Base-by-base conservation (phyloP, 2,113 vertebrate species). In the Limanda limanda region DNA sequence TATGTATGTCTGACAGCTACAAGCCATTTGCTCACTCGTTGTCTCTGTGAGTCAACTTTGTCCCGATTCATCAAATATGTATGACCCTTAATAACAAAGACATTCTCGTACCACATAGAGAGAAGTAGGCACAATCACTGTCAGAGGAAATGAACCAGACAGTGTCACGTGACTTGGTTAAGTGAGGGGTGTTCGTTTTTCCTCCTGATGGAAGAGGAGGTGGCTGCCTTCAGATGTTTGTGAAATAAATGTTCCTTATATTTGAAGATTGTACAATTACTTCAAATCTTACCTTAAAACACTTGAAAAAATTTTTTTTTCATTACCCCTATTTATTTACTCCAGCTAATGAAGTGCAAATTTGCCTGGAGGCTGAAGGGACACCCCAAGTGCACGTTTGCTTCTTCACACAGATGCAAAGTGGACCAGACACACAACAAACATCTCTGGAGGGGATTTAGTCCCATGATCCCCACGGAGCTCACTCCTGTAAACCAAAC, bases 221-320 rank as follows among this genome's bases (percentile, higher is more conserved):
- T 20, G 45, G 45, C 45, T 48, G 59, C 74, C 69, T 76, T 81
- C 75, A 70, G 68, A 31, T 52, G n/a, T 86, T 84, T 62, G 66
- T 66, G 47, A 45, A 85, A 84, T 61, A 52, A 67, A 67, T 54
- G 58, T 42, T 15, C 65, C 42, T 54, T 78, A 47, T 23, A 25
- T 62, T 68, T 13, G 3, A 76, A 77, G 42, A 13, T 47, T 56
- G 40, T 63, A 20, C 8, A 4, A 77, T 66, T 71, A 17, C 47
- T 69, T 6, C 24, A 59, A 69, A 20, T 56, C 18, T 66, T 17
- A 35, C 8, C 70, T 71, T 76, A 24, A 71, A 83, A 69, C 40
- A 42, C 40, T 56, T 31, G 52, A 9, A 51, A 17, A 6, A 51
- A 51, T 2, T 10, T 63, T 74, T 51, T 57, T 76, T 81, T 23